Base-by-base conservation (phyloP, 1,140 invertebrate species). In the Drosophila melanogaster region DNA sequence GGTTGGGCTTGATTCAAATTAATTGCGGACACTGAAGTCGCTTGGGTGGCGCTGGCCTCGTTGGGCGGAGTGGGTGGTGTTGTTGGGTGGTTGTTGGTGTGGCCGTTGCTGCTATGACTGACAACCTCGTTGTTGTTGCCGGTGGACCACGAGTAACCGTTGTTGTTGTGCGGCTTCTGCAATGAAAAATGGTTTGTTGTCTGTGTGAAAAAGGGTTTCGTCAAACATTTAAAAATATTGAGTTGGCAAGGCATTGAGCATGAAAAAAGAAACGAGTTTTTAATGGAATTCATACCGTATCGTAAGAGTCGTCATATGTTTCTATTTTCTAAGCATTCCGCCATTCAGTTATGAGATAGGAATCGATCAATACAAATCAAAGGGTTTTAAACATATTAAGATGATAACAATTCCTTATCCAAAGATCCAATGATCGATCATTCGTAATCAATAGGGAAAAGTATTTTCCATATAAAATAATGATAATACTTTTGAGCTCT, bases 1-100 rank as follows among this genome's bases (percentile, higher is more conserved):
- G 81, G 76, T 75, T 72, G 75, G 65, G 78, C 50, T 72, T 77
- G 79, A 76, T 87, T 81, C 79, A 84, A 87, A 87, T 90, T 90
- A 90, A 87, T 89, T 89, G 79, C 77, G 64, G 84, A 77, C 50
- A 60, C 75, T 47, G 78, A 50, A 64, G 74, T 76, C 56, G 72
- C 59, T 75, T 79, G 79, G 47, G 60, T 69, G 54, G 57, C 47
- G 47, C 43, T 38, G 11, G 37, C 35, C 40, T 77, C 75, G 54
- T 54, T 51, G 74, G 65, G 50, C 35, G 75, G 65, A 54, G 74
- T 77, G 56, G 76, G 65, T 40, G 76, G 55, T 51, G 76, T 58
- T 38, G 40, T 72, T 47, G 67, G 69, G 47, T 83, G 76, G 80
- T 41, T 83, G 79, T 53, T 81, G 58, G 50, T 64, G 14, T 47